phyloP scores from a whole-genome alignment of 2,888 invertebrate genomes.

The Panopea generosa region DNA sequence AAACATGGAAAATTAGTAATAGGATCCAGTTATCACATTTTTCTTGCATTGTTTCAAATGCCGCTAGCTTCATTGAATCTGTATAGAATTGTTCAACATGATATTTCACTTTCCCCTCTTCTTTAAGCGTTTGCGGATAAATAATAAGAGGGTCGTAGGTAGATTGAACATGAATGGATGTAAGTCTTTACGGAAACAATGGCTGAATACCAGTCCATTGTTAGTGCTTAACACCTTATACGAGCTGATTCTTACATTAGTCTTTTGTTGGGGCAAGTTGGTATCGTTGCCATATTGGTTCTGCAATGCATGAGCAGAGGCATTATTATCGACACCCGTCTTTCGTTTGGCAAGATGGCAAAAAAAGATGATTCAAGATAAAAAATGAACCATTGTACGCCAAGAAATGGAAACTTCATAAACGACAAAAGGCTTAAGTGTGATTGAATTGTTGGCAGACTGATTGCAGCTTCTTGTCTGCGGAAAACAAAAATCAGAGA shows the following conservation, averaged over 20 bases:
- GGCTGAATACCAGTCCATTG: conserved; percentile 46
- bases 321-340: conserved; percentile 31
- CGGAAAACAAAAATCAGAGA: conserved; percentile 37
- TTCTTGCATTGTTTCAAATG: conserved; percentile 42
- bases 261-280: conserved; percentile 45
- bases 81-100: conserved; percentile 52
- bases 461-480: conserved; percentile 7
- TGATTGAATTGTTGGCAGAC: background rate
- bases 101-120: conserved; percentile 49
- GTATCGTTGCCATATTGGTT: conserved; percentile 52
- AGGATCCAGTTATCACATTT: conserved; percentile 59
- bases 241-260: conserved; percentile 52
- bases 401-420: background rate
- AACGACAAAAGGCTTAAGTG: background rate
- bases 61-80: conserved; percentile 44
- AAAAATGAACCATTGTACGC: conserved; percentile 24
- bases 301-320: conserved; percentile 34
- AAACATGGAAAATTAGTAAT: conserved; percentile 29
- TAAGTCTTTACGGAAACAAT: conserved; percentile 62
- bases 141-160: conserved; percentile 55
- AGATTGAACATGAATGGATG: conserved; percentile 64
- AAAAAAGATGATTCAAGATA: conserved; percentile 52
- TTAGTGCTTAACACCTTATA: conserved; percentile 48
- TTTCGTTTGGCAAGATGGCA: conserved; percentile 61
- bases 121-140: conserved; percentile 25